Conservation (phyloP, 2,797 vertebrate genomes). For the Esox masquinongy region DNA sequence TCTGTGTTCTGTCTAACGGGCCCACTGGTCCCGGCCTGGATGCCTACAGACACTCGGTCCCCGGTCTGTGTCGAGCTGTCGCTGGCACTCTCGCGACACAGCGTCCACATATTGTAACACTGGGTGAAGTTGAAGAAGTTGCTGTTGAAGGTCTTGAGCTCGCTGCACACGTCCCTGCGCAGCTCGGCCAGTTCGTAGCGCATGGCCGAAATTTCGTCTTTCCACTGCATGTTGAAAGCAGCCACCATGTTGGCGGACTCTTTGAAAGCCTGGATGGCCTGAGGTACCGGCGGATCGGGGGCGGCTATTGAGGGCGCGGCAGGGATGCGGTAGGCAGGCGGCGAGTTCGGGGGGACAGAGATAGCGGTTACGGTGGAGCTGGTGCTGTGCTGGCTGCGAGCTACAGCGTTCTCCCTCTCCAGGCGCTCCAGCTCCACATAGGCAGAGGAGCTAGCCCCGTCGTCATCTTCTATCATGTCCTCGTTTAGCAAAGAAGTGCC, state of each 20-base stretch:
- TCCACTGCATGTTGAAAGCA: slow-evolving; percentile 84
- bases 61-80: slow-evolving; percentile 74
- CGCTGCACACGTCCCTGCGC: slow-evolving; percentile 79
- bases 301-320: slow-evolving; percentile 61
- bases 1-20: slow-evolving; percentile 74
- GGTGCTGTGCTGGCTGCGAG: slow-evolving; percentile 83
- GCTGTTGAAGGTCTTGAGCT: slow-evolving; percentile 84
- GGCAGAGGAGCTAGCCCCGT: slow-evolving; percentile 81
- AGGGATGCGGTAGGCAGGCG: slow-evolving; percentile 75
- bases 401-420: slow-evolving; percentile 77
- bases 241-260: slow-evolving; percentile 84
- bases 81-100: slow-evolving; percentile 76
- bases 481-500: slow-evolving; percentile 82
- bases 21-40: slow-evolving; percentile 78
- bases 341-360: slow-evolving; percentile 77
- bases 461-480: slow-evolving; percentile 84
- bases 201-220: slow-evolving; percentile 84
- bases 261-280: slow-evolving; percentile 83
- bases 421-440: slow-evolving; percentile 81
- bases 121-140: slow-evolving; percentile 87
- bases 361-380: slow-evolving; percentile 84
- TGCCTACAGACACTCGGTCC: slow-evolving; percentile 78
- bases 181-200: slow-evolving; percentile 81
- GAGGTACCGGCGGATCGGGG: slow-evolving; percentile 74
- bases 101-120: slow-evolving; percentile 85